These are phyloP conservation scores for Limnothrissa miodon DNA, from an alignment of 2,113 vertebrate species.

Conservation along the genomic window DNA sequence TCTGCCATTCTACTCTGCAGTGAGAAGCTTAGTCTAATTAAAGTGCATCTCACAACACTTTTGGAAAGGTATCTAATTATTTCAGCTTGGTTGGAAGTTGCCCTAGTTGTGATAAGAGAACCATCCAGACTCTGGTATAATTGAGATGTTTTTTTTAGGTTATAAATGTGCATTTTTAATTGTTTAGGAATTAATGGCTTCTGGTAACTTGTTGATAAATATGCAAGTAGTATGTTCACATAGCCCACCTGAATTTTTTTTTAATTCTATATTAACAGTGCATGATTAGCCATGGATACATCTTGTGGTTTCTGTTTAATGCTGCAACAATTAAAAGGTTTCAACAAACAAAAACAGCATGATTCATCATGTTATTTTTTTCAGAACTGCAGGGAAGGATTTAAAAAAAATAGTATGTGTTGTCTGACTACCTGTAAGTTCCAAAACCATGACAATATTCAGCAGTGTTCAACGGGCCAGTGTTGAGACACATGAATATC, in stretches of 20 bases:
- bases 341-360: not conserved
- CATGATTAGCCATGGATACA: not conserved
- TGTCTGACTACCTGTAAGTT: not conserved
- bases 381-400: not conserved
- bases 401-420: not conserved
- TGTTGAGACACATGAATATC: not conserved
- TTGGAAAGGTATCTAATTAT: constrained; percentile 36
- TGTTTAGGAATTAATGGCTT: not conserved
- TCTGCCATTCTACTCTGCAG: constrained; percentile 21
- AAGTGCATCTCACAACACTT: constrained; percentile 20
- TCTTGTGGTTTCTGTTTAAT: not conserved
- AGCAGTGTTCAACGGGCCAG: not conserved
- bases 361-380: not conserved
- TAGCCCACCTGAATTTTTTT: not conserved
- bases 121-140: not conserved
- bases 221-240: not conserved
- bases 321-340: not conserved
- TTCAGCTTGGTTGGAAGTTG: constrained; percentile 19
- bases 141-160: not conserved
- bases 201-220: not conserved
- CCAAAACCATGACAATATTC: not conserved
- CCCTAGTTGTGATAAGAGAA: not conserved
- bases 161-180: not conserved
- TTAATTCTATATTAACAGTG: not conserved
- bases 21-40: constrained; percentile 34